Conservation (phyloP, 2,888 invertebrate species). For the Campaea margaritaria region DNA sequence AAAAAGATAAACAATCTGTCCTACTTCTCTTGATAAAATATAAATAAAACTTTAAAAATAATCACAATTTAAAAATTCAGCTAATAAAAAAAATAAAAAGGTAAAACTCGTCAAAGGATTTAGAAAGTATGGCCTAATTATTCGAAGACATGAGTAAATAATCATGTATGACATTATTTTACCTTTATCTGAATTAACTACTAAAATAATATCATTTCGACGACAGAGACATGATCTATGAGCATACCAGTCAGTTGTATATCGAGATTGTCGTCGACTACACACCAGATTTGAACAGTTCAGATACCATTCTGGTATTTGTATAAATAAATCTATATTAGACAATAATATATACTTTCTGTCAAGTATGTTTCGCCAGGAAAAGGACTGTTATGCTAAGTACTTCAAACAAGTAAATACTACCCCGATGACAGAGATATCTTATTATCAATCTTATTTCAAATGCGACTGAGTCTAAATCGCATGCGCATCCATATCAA, state of each 20-base stretch:
- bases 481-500: no score
- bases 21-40: slow-evolving; percentile 30
- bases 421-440: not conserved
- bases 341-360: not conserved
- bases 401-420: slow-evolving; percentile 2
- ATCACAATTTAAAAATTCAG: slow-evolving; percentile 34
- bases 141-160: slow-evolving; percentile 2
- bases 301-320: not conserved
- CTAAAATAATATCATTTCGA: slow-evolving; percentile 15
- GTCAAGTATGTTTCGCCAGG: not conserved
- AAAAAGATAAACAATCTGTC: slow-evolving; percentile 31
- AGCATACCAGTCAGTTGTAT: not conserved
- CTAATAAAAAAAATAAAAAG: slow-evolving; percentile 29
- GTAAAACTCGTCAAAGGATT: slow-evolving; percentile 19
- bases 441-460: not conserved
- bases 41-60: slow-evolving; percentile 29
- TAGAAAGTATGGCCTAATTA: slow-evolving; percentile 13
- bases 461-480: not conserved
- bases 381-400: not conserved
- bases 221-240: slow-evolving; percentile 5
- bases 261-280: not conserved
- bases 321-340: not conserved
- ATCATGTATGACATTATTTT: slow-evolving; percentile 6
- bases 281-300: not conserved
- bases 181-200: slow-evolving; percentile 11